phyloP scores from a whole-genome alignment of 2,797 vertebrate species.

The Xerus rutilus region DNA sequence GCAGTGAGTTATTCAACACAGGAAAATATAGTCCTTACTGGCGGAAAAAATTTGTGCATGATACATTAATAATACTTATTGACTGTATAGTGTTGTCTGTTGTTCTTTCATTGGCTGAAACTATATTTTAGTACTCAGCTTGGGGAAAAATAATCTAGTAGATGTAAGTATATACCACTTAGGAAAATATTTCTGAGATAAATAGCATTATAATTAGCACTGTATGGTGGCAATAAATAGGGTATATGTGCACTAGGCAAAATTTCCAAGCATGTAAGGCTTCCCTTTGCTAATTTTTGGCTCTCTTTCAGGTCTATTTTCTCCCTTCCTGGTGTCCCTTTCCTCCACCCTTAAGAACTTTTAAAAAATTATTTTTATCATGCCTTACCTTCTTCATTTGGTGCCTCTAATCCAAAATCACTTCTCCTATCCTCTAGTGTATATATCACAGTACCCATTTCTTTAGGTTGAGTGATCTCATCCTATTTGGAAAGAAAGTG shows the following conservation, averaged over 20 bases:
- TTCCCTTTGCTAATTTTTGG: constrained; percentile 63
- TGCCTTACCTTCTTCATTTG: constrained; percentile 27
- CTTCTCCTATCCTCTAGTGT: constrained; percentile 50
- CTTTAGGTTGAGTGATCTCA: constrained; percentile 37
- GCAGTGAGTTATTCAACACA: constrained; percentile 49
- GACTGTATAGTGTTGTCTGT: constrained; percentile 55
- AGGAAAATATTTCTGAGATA: constrained; percentile 69
- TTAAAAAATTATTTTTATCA: neutral
- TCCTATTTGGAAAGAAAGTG: constrained; percentile 62
- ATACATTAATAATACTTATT: constrained; percentile 1
- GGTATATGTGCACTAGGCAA: constrained; percentile 41
- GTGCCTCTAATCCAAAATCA: constrained; percentile 51
- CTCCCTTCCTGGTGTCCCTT: constrained; percentile 52
- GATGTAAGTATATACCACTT: constrained; percentile 62
- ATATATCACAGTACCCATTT: constrained; percentile 44
- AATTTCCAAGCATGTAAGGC: constrained; percentile 52
- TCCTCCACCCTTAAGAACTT: constrained; percentile 38
- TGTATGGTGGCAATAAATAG: constrained; percentile 58
- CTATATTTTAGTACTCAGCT: constrained; percentile 48
- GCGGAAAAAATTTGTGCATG: neutral
- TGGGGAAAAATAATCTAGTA: neutral
- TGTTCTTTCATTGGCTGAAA: constrained; percentile 44
- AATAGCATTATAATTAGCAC: constrained; percentile 62
- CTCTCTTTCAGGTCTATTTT: constrained; percentile 54
- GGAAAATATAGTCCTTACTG: constrained; percentile 54